Percentiles rank a stretch among this genome's conserved stretches.
Evolutionary conservation across 2,113 vertebrate species (phyloP).

Genomic region (Dolichotis patagonum): DNA sequence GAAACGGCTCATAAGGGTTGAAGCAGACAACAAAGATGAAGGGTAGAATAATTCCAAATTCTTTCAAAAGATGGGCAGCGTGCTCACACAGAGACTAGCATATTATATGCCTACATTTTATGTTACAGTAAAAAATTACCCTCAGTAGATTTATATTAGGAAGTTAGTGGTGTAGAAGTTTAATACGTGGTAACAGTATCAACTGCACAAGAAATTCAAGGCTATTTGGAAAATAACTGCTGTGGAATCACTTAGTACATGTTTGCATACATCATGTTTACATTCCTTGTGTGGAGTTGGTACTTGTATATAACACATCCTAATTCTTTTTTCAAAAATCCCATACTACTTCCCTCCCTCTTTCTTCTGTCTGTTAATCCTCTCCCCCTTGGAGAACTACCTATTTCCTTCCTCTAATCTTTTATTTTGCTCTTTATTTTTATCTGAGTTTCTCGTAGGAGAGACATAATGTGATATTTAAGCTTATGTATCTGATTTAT

Average conservation of each 20-base stretch:
- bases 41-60: background rate
- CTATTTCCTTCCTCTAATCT: background rate
- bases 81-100: background rate
- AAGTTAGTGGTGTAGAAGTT: background rate
- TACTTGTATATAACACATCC: background rate
- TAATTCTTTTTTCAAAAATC: background rate
- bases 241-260: background rate
- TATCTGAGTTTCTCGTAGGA: background rate
- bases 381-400: background rate
- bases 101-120: background rate
- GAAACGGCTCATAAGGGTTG: background rate
- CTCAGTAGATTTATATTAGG: background rate
- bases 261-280: background rate
- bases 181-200: background rate
- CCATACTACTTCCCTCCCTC: background rate
- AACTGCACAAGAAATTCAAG: background rate
- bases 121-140: background rate
- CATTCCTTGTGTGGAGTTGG: background rate
- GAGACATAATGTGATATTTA: background rate
- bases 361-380: background rate
- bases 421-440: background rate
- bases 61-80: background rate
- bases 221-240: background rate
- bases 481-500: background rate
- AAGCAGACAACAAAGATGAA: background rate